A percentile compares a stretch with the other conserved stretches of the same genome.
Conservation (phyloP, 2,113 vertebrate species). For the Corvus cornix region DNA sequence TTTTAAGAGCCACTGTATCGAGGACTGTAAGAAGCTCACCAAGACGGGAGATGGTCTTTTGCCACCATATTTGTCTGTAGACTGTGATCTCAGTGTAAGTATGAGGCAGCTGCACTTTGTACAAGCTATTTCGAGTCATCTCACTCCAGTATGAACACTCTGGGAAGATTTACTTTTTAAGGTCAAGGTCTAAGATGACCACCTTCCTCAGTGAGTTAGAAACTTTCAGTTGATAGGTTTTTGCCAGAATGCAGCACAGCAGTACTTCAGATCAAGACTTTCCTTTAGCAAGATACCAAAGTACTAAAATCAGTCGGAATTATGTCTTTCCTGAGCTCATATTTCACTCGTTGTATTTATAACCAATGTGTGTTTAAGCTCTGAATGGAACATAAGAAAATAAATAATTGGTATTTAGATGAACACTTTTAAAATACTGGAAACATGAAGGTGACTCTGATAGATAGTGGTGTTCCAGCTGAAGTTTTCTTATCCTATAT, state of each 20-base stretch:
- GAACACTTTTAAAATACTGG: background rate
- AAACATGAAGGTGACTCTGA: background rate
- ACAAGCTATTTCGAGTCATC: background rate
- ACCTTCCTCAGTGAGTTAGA: background rate
- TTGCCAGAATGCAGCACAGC: background rate
- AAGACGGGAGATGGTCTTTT: background rate
- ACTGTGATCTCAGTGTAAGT: background rate
- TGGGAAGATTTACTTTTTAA: background rate
- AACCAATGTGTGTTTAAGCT: background rate
- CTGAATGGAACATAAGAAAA: background rate
- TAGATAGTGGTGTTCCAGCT: background rate
- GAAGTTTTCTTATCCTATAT: background rate
- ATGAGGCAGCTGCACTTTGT: background rate
- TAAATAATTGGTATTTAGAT: background rate
- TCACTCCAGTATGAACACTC: background rate
- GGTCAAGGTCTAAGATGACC: background rate
- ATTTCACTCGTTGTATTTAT: background rate
- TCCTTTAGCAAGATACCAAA: background rate
- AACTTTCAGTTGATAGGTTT: background rate
- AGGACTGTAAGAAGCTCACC: background rate
- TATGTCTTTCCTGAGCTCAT: background rate
- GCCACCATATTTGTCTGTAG: background rate
- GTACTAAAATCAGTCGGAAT: background rate
- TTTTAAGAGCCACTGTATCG: background rate
- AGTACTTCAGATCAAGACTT: background rate